Conservation (phyloP, 2,888 invertebrate genomes). For the Pogonocherus hispidulus region DNA sequence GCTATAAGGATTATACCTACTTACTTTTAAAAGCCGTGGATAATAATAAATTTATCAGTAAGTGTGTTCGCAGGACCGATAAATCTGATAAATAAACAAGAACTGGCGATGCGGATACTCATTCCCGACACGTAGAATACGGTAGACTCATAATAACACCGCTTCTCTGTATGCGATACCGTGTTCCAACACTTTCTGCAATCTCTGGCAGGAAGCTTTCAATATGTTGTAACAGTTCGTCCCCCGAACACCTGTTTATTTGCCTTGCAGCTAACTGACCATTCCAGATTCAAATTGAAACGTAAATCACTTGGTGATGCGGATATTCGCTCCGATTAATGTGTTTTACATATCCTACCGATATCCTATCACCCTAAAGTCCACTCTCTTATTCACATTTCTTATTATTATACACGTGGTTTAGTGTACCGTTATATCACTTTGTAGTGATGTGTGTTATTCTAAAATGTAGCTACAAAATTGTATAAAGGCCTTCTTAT, state of each 20-base stretch:
- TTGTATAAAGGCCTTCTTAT: no score
- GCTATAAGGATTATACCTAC: background rate
- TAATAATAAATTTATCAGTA: background rate
- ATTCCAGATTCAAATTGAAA: conserved; percentile 6
- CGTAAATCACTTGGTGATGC: background rate
- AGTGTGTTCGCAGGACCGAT: background rate
- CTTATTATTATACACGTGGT: no score
- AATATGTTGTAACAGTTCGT: conserved; percentile 38
- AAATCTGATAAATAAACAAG: background rate
- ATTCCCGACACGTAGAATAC: conserved; percentile 4
- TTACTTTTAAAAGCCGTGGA: no score
- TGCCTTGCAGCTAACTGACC: conserved; percentile 7
- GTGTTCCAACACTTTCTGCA: conserved; percentile 41
- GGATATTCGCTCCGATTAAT: background rate
- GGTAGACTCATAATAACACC: conserved; percentile 31
- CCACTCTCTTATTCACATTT: background rate
- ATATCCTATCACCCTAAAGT: no score
- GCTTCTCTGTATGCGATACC: conserved; percentile 36
- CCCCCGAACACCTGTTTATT: conserved; percentile 35
- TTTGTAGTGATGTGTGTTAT: no score
- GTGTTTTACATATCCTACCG: background rate
- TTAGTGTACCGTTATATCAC: no score
- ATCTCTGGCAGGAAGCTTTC: conserved; percentile 43
- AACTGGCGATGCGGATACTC: background rate
- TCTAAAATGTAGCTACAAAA: no score